Conservation (phyloP, 2,888 invertebrate species). For the Lycaena phlaeas region DNA sequence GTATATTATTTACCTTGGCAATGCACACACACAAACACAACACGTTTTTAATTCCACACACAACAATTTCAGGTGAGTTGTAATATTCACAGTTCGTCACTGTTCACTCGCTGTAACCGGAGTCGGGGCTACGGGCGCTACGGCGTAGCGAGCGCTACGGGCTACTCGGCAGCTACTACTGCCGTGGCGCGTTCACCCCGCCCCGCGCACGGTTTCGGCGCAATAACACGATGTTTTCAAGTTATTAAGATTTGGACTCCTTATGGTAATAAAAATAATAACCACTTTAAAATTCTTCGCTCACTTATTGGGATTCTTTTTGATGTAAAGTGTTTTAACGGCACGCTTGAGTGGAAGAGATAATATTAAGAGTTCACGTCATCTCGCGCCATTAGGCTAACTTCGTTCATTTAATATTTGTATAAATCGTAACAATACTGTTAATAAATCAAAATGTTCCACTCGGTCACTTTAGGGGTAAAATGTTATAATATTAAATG, state of each 20-base stretch:
- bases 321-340: too few species aligned
- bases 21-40: conserved; percentile 14
- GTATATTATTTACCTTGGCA: conserved; percentile 4
- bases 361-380: too few species aligned
- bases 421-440: too few species aligned
- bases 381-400: too few species aligned
- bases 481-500: too few species aligned
- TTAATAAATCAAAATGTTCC: too few species aligned
- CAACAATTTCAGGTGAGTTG: conserved; percentile 16
- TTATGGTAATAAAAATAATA: background rate
- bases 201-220: conserved; percentile 31
- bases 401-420: too few species aligned
- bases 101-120: conserved; percentile 13
- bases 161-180: conserved; percentile 59
- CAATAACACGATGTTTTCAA: conserved; percentile 16
- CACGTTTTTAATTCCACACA: conserved; percentile 19
- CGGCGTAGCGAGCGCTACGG: conserved; percentile 54
- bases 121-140: conserved; percentile 18
- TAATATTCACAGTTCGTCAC: conserved; percentile 19
- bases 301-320: background rate
- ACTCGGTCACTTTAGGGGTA: too few species aligned
- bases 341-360: too few species aligned
- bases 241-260: conserved; percentile 3
- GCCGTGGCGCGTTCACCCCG: conserved; percentile 52
- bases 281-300: background rate